Conservation (phyloP, 2,113 vertebrate genomes). For the Lethenteron reissneri region DNA sequence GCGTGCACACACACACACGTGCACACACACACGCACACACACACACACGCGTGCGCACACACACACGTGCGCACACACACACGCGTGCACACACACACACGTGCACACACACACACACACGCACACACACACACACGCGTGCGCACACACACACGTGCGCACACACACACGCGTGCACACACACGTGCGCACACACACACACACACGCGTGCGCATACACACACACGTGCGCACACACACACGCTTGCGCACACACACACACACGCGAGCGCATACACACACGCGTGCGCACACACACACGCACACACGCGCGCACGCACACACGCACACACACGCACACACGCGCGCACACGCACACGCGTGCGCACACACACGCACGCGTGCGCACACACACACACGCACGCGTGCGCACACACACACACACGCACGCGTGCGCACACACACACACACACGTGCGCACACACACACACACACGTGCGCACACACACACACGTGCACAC, state of each 20-base stretch:
- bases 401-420: background rate
- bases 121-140: too few relatives aligned
- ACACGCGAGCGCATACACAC: too few relatives aligned
- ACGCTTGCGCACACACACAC: too few relatives aligned
- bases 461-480: background rate
- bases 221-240: too few relatives aligned
- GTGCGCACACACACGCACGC: background rate
- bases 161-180: too few relatives aligned
- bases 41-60: background rate
- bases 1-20: background rate
- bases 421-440: background rate
- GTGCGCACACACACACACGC: background rate
- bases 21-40: background rate
- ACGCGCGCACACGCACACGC: background rate
- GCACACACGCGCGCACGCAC: background rate
- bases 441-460: background rate
- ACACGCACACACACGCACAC: background rate
- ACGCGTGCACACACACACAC: background rate
- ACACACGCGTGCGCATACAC: too few relatives aligned
- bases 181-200: too few relatives aligned
- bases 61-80: background rate
- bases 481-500: too few relatives aligned
- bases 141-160: too few relatives aligned
- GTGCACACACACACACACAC: too few relatives aligned
- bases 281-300: too few relatives aligned